A percentile compares a stretch with the other conserved stretches of the same genome.
Conservation (phyloP, 2,113 vertebrate species). For the Ameiurus melas region DNA sequence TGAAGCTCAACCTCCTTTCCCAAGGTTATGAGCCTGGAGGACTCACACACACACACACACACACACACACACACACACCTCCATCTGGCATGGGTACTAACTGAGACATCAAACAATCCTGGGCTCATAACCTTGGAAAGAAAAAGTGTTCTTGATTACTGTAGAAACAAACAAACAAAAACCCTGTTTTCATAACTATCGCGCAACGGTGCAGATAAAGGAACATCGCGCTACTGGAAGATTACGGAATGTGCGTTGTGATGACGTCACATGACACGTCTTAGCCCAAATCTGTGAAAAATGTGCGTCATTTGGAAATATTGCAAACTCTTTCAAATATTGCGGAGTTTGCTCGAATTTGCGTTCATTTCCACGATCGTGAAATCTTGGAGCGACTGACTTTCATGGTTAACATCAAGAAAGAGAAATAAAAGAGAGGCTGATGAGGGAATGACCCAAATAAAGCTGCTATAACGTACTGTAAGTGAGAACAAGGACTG, state of each 20-base stretch:
- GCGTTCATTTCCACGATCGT: too few species aligned
- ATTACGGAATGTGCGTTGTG: too few species aligned
- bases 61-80: background rate
- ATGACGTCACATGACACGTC: too few species aligned
- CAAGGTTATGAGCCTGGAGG: constrained; percentile 56
- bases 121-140: background rate
- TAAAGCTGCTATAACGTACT: background rate
- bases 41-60: constrained; percentile 6
- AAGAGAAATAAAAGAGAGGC: background rate
- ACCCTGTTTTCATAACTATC: background rate
- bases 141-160: background rate
- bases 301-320: too few species aligned
- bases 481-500: background rate
- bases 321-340: too few species aligned
- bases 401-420: background rate
- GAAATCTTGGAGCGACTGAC: too few species aligned
- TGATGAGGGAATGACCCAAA: background rate
- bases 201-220: background rate
- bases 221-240: background rate
- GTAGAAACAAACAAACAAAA: background rate
- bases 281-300: too few species aligned
- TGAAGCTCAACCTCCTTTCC: constrained; percentile 42
- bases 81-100: constrained; percentile 12
- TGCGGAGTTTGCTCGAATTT: too few species aligned
- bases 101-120: background rate